These are phyloP conservation scores for Dromaius novaehollandiae DNA, from an alignment of 2,113 vertebrate species.

Conservation along the genomic window DNA sequence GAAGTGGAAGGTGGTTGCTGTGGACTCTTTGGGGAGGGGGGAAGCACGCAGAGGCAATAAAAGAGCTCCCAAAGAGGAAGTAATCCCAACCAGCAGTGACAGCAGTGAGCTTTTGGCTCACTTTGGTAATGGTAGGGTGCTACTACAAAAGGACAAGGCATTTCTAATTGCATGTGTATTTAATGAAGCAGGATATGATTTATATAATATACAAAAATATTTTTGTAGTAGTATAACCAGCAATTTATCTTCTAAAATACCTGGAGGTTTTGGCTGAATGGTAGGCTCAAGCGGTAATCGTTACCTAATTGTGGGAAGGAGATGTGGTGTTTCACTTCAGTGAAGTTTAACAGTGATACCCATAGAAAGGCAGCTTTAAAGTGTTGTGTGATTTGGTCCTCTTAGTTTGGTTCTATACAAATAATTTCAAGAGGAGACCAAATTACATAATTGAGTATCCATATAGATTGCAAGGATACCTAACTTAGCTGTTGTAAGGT, in stretches of 20 bases:
- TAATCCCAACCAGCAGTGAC: not conserved
- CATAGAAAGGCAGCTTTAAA: not conserved
- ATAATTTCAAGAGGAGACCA: not conserved
- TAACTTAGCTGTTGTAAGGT: not conserved
- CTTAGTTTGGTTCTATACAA: not conserved
- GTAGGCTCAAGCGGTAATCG: not conserved
- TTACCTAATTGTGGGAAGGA: not conserved
- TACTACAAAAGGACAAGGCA: not conserved
- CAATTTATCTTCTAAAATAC: not conserved
- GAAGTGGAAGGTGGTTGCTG: fast-evolving
- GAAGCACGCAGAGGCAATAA: not conserved
- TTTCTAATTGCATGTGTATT: not conserved
- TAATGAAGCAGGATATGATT: not conserved
- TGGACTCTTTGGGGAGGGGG: not conserved
- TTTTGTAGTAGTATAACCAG: not conserved
- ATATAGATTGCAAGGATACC: not conserved
- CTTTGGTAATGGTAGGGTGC: not conserved
- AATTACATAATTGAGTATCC: not conserved
- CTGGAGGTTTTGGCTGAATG: not conserved
- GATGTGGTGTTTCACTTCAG: not conserved
- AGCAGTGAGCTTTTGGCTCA: not conserved
- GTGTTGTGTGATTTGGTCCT: not conserved
- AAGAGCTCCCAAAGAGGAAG: not conserved
- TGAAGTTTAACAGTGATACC: not conserved
- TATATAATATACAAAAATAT: not conserved